Conservation (phyloP, 2,113 vertebrate genomes). For the Cyprinodon variegatus region DNA sequence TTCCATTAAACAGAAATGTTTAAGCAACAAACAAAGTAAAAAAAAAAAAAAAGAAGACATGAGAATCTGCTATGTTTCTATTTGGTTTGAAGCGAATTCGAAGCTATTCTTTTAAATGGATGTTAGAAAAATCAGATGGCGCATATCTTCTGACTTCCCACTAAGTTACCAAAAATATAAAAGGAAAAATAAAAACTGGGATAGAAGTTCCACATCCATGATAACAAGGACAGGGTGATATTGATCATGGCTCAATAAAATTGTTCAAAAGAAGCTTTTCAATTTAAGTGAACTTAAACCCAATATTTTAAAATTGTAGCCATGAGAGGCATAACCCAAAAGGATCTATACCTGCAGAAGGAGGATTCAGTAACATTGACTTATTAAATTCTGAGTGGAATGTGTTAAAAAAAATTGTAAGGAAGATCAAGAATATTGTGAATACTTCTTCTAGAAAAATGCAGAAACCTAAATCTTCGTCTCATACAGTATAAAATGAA, state of each 20-base stretch:
- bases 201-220: too few relatives aligned
- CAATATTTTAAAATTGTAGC: not conserved
- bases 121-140: too few relatives aligned
- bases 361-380: not conserved
- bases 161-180: too few relatives aligned
- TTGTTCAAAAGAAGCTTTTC: not conserved
- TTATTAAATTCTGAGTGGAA: not conserved
- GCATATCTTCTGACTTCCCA: too few relatives aligned
- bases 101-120: too few relatives aligned
- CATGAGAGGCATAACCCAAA: not conserved
- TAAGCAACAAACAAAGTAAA: too few relatives aligned
- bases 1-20: too few relatives aligned
- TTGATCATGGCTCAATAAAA: not conserved
- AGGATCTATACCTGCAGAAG: not conserved
- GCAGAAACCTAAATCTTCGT: conserved; percentile 3
- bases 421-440: not conserved
- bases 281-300: not conserved
- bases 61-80: too few relatives aligned
- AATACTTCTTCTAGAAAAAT: not conserved
- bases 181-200: too few relatives aligned
- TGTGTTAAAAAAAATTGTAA: not conserved
- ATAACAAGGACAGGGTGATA: not conserved
- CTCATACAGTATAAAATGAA: conserved; percentile 41
- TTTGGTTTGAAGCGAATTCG: too few relatives aligned
- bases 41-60: too few relatives aligned